These are phyloP conservation scores for Mormoops blainvillei DNA, from an alignment of 2,113 vertebrate genomes.

Conservation along the genomic window DNA sequence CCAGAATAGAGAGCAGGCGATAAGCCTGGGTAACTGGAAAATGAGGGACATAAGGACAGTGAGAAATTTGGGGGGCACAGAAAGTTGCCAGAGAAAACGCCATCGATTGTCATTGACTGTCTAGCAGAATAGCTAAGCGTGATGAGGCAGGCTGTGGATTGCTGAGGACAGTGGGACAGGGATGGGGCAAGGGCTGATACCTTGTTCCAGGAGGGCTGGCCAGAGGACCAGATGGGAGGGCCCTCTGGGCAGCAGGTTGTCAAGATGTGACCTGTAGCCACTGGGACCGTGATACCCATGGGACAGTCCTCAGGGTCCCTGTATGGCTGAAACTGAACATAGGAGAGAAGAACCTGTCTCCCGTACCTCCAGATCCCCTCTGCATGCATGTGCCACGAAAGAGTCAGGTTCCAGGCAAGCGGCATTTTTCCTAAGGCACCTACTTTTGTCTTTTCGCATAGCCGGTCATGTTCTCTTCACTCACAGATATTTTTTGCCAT, in stretches of 20 bases:
- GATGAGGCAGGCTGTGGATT: not conserved
- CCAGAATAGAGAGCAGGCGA: not conserved
- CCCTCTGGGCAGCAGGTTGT: not conserved
- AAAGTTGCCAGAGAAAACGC: not conserved
- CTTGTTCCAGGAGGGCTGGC: not conserved
- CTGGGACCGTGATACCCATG: not conserved
- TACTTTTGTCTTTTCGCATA: not conserved
- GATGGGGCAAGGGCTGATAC: no score
- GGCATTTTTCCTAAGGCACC: not conserved
- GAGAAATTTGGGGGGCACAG: not conserved
- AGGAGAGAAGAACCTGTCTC: not conserved
- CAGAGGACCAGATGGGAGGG: not conserved
- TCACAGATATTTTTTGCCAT: constrained; percentile 32
- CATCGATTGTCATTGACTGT: not conserved
- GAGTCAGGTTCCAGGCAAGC: not conserved
- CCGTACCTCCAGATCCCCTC: not conserved
- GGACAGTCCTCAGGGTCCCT: not conserved
- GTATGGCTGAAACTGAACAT: not conserved
- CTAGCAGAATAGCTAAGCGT: not conserved
- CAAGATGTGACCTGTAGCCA: not conserved
- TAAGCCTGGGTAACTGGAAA: not conserved
- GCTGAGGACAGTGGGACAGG: not conserved
- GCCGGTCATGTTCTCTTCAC: not conserved
- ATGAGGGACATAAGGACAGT: not conserved
- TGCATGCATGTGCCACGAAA: not conserved